Conservation (phyloP, 2,113 vertebrate genomes). For the Burhinus bistriatus region DNA sequence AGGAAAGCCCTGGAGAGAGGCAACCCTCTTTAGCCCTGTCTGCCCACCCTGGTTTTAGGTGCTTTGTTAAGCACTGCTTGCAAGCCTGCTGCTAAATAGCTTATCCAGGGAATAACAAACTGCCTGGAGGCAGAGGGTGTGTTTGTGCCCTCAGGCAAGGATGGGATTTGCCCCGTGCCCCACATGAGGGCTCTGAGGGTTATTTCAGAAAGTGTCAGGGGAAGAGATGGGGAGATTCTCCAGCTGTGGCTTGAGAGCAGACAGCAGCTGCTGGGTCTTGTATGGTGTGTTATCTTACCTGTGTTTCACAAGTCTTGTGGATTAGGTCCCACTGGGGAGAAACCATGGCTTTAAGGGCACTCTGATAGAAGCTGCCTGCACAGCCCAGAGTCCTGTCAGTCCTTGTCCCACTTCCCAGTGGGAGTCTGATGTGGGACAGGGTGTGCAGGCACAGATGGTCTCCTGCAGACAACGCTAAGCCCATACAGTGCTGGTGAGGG, state of each 20-base stretch:
- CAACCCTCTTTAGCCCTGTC: not conserved
- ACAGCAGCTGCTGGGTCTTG: not conserved
- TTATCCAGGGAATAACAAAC: not conserved
- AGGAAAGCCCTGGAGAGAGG: not conserved
- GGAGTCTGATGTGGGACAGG: too few relatives aligned
- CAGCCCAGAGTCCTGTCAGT: not conserved
- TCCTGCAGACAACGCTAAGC: not conserved
- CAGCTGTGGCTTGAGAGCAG: not conserved
- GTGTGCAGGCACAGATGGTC: not conserved
- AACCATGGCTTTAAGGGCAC: not conserved
- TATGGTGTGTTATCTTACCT: too few relatives aligned
- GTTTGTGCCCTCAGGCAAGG: not conserved
- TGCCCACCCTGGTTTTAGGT: not conserved
- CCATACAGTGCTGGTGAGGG: accelerated
- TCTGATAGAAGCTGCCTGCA: too few relatives aligned
- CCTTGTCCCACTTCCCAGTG: not conserved
- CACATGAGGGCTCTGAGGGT: not conserved
- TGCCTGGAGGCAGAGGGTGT: not conserved
- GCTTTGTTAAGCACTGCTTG: not conserved
- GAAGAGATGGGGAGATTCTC: not conserved
- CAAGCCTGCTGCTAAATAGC: not conserved
- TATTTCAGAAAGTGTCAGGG: not conserved
- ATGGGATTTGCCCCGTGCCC: not conserved
- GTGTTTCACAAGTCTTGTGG: not conserved
- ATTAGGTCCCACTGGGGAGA: not conserved